Percentiles rank a stretch among this genome's conserved stretches.
Evolutionary conservation across 2,113 vertebrate species (phyloP).

Genomic region (Stegostoma tigrinum): DNA sequence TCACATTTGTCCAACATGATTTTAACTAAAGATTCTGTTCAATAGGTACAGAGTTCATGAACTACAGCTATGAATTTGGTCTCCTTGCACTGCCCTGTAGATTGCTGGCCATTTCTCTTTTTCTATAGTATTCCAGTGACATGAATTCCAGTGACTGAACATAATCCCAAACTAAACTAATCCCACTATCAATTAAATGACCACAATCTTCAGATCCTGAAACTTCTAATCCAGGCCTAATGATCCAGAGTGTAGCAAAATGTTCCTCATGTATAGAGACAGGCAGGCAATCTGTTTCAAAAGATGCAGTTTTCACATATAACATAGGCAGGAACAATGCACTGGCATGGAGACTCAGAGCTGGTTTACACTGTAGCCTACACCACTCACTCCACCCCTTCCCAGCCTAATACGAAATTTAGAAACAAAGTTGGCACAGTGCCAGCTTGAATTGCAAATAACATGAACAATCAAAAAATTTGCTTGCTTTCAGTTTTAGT

Average conservation of each 20-base stretch:
- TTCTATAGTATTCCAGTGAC: neutral
- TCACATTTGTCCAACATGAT: neutral
- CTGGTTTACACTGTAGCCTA: neutral
- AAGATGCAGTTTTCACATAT: neutral
- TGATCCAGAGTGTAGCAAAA: neutral
- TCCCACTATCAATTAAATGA: neutral
- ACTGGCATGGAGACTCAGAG: neutral
- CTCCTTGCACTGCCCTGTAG: neutral
- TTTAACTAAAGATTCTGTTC: neutral
- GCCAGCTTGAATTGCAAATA: neutral
- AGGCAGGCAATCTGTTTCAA: no score
- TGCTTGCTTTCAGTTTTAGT: neutral
- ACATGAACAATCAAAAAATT: neutral
- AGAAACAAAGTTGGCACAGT: neutral
- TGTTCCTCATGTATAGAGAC: neutral
- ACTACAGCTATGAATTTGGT: neutral
- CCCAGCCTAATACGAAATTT: neutral
- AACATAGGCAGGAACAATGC: neutral
- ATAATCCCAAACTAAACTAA: no score
- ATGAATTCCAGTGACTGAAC: no score
- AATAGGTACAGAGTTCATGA: neutral
- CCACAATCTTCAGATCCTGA: neutral
- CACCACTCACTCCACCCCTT: neutral
- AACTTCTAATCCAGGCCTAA: neutral
- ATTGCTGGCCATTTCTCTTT: neutral